These are phyloP conservation scores for Lagopus leucura DNA, from an alignment of 2,113 vertebrate species.

Conservation along the genomic window DNA sequence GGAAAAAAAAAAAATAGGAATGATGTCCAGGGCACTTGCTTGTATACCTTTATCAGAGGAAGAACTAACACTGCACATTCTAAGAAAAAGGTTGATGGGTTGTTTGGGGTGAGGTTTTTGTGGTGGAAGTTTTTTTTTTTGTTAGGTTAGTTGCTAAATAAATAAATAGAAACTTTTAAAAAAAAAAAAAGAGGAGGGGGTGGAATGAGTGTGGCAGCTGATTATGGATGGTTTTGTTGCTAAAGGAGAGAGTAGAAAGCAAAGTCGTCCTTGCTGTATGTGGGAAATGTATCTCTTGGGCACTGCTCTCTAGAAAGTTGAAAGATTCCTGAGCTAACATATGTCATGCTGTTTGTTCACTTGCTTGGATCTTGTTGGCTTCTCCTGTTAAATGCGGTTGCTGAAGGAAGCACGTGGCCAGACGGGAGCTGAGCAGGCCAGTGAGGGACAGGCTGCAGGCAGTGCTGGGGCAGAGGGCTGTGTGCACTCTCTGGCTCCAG, in stretches of 20 bases:
- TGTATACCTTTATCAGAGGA: background rate
- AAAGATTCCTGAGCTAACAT: background rate
- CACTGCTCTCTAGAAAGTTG: background rate
- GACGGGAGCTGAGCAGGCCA: background rate
- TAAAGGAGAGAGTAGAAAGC: background rate
- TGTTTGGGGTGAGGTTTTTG: background rate
- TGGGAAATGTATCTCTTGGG: background rate
- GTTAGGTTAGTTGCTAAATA: background rate
- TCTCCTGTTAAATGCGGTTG: background rate
- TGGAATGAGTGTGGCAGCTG: no score
- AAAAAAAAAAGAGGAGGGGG: no score
- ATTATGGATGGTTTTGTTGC: background rate
- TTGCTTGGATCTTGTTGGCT: background rate
- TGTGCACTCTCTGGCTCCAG: background rate
- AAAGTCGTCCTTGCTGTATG: background rate
- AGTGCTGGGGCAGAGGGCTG: background rate
- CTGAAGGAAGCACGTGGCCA: background rate
- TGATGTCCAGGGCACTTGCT: background rate
- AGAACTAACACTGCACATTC: background rate
- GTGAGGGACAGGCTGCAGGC: background rate
- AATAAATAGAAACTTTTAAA: no score
- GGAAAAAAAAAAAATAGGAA: background rate
- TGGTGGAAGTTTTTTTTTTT: background rate
- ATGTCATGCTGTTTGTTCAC: conserved; percentile 2
- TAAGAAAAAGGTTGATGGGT: background rate